A percentile compares a stretch with the other conserved stretches of the same genome.
These are phyloP conservation scores for Galleria mellonella DNA, from an alignment of 1,140 invertebrate genomes.

Conservation along the genomic window DNA sequence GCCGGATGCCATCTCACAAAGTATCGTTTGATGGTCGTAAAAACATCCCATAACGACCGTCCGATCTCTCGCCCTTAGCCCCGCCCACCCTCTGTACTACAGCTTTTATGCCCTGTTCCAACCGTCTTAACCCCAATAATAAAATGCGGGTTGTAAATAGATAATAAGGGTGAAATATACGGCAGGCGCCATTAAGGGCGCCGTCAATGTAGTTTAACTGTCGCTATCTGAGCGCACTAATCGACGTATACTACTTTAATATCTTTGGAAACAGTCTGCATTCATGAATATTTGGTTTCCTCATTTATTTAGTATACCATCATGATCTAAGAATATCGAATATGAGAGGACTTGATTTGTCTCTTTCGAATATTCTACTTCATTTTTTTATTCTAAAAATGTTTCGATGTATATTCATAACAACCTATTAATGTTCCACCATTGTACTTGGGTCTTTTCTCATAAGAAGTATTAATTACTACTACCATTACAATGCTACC, in stretches of 20 bases:
- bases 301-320: too few relatives aligned
- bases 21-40: conserved; percentile 71
- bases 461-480: too few relatives aligned
- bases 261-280: conserved; percentile 3
- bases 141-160: conserved; percentile 72
- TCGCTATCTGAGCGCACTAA: conserved; percentile 53
- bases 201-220: conserved; percentile 55
- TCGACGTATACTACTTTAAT: conserved; percentile 57
- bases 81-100: conserved; percentile 33
- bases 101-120: conserved; percentile 54
- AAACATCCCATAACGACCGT: conserved; percentile 64
- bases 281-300: too few relatives aligned
- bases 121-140: conserved; percentile 70
- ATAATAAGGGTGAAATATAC: conserved; percentile 65
- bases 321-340: too few relatives aligned
- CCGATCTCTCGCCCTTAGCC: conserved; percentile 49
- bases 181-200: conserved; percentile 63
- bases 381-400: too few relatives aligned
- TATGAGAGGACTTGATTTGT: too few relatives aligned
- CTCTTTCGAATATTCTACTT: too few relatives aligned
- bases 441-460: too few relatives aligned
- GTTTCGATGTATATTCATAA: too few relatives aligned
- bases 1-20: conserved; percentile 64
- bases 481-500: too few relatives aligned
- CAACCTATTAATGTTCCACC: too few relatives aligned